Evolutionary conservation across 2,888 invertebrate genomes (phyloP).

Genomic region (Invenusta paracnida): DNA sequence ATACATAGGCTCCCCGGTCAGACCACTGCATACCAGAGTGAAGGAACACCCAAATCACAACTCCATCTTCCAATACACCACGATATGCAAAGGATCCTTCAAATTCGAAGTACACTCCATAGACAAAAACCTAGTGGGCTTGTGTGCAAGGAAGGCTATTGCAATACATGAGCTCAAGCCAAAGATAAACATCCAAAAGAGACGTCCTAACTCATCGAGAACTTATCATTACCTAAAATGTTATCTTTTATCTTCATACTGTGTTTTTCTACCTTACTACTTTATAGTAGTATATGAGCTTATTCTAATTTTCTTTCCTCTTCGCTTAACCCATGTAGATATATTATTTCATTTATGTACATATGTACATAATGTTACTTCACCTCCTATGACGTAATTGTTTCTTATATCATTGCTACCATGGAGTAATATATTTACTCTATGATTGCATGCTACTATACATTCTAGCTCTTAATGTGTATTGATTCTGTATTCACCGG

Average conservation of each 20-base stretch:
- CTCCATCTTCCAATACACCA: neutral
- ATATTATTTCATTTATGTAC: neutral
- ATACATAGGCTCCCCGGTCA: neutral
- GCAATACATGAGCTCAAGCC: neutral
- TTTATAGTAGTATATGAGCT: neutral
- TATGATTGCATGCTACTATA: no score
- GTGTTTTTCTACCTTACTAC: neutral
- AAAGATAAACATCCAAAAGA: neutral
- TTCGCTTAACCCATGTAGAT: neutral
- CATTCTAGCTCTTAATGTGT: no score
- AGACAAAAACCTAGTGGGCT: neutral
- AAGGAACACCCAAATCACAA: neutral
- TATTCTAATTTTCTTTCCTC: neutral
- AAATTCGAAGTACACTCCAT: neutral
- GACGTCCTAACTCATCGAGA: neutral
- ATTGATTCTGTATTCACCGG: neutral
- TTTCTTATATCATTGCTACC: no score
- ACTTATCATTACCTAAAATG: neutral
- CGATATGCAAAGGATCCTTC: neutral
- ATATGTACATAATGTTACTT: no score
- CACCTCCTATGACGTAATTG: neutral
- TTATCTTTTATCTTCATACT: neutral
- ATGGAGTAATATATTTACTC: no score
- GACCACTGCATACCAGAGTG: neutral
- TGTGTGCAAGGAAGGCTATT: neutral